These are phyloP conservation scores for Microctenopoma stevenorrisi DNA, from an alignment of 2,797 vertebrate genomes.

Conservation along the genomic window DNA sequence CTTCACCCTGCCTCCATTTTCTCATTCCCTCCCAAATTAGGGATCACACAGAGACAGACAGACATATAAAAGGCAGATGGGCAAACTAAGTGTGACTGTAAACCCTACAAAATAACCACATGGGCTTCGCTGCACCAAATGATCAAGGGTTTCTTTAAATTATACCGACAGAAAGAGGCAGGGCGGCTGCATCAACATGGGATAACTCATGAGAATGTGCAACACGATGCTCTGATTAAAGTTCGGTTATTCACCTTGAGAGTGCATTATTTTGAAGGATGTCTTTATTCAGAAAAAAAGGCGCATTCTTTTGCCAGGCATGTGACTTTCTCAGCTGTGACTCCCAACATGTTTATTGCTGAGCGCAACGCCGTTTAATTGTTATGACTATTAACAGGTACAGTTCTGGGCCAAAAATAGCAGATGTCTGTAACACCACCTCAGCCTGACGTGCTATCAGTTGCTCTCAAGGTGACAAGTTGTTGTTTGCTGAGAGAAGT, in stretches of 20 bases:
- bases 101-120: slow-evolving; percentile 3
- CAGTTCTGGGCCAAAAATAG: slow-evolving; percentile 36
- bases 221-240: slow-evolving; percentile 12
- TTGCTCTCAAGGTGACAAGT: slow-evolving; percentile 21
- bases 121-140: slow-evolving; percentile 25
- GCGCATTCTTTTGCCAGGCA: slow-evolving; percentile 5
- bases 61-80: background rate
- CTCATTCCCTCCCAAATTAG: slow-evolving; percentile 1
- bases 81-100: background rate
- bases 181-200: background rate
- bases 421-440: slow-evolving; percentile 34
- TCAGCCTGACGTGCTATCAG: slow-evolving; percentile 41
- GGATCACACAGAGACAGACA: slow-evolving; percentile 7
- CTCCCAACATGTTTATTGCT: slow-evolving; percentile 31
- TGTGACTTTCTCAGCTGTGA: slow-evolving; percentile 38
- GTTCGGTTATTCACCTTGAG: slow-evolving; percentile 16
- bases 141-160: slow-evolving; percentile 19
- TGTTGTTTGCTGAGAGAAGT: slow-evolving; percentile 6
- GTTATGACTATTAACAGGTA: slow-evolving; percentile 54
- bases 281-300: background rate
- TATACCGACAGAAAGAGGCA: slow-evolving; percentile 4
- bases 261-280: slow-evolving; percentile 12
- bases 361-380: slow-evolving; percentile 58
- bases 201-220: slow-evolving; percentile 25
- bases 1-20: slow-evolving; percentile 11